Percentiles rank a stretch among this genome's conserved stretches.
These are phyloP conservation scores for Halichoerus grypus DNA, from an alignment of 2,113 vertebrate species.

Conservation along the genomic window DNA sequence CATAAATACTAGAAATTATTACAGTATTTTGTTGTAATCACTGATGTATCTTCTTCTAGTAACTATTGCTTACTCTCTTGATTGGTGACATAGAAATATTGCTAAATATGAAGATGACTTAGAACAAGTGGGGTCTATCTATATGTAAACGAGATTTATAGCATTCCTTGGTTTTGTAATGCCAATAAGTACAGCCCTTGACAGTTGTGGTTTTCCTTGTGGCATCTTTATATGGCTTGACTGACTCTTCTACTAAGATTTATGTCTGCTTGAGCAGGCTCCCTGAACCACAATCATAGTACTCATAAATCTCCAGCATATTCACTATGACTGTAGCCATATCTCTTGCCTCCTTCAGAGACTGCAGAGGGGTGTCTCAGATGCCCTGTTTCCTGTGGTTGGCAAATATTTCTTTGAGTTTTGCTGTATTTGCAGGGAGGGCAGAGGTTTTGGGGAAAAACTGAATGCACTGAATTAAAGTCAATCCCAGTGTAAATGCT, in stretches of 20 bases:
- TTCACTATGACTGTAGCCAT: conserved; percentile 60
- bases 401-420: conserved; percentile 60
- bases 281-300: conserved; percentile 78
- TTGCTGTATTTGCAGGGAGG: conserved; percentile 30
- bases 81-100: conserved; percentile 39
- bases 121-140: background rate
- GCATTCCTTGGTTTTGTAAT: conserved; percentile 73
- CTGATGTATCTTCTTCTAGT: background rate
- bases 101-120: conserved; percentile 31
- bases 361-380: background rate
- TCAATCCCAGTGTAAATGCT: background rate
- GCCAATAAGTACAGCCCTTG: conserved; percentile 82
- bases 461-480: conserved; percentile 28
- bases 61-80: background rate
- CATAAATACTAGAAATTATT: conserved; percentile 21
- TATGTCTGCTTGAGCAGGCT: conserved; percentile 76
- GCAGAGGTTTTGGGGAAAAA: background rate
- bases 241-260: conserved; percentile 84
- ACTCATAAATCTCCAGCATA: conserved; percentile 81
- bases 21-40: conserved; percentile 52
- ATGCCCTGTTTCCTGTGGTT: background rate
- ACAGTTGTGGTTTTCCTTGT: conserved; percentile 81
- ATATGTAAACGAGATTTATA: conserved; percentile 77
- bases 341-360: conserved; percentile 30
- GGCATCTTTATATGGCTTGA: conserved; percentile 84